A percentile compares a stretch with the other conserved stretches of the same genome.
Evolutionary conservation across 2,888 invertebrate species (phyloP).

Genomic region (Eupithecia subfuscata): DNA sequence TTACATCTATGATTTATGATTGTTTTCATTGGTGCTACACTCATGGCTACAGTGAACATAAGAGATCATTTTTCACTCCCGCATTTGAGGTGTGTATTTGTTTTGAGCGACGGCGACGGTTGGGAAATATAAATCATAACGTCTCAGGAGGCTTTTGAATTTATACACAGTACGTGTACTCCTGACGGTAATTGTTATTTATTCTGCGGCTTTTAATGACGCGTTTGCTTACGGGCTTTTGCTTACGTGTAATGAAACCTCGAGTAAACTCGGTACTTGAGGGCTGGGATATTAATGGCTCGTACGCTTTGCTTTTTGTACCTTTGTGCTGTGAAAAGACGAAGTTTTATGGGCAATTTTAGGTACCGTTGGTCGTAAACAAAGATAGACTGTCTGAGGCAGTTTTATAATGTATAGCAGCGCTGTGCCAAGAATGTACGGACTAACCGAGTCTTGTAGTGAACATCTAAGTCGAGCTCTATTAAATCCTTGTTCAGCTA

Average conservation of each 20-base stretch:
- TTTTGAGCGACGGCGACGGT: conserved; percentile 59
- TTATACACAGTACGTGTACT: conserved; percentile 24
- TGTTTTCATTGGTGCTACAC: conserved; percentile 12
- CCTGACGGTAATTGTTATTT: conserved; percentile 29
- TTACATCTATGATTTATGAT: conserved; percentile 13
- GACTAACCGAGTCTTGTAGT: background rate
- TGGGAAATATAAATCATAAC: conserved; percentile 64
- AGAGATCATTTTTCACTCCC: conserved; percentile 67
- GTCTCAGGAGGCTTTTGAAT: conserved; percentile 44
- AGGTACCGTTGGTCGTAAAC: conserved; percentile 16
- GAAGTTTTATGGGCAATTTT: conserved; percentile 35
- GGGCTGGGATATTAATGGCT: conserved; percentile 43
- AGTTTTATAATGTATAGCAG: conserved; percentile 8
- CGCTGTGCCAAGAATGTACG: conserved; percentile 14
- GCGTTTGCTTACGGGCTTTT: conserved; percentile 43
- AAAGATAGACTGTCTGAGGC: conserved; percentile 11
- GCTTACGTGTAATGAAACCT: conserved; percentile 44
- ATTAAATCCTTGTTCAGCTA: background rate
- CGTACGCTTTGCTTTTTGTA: conserved; percentile 41
- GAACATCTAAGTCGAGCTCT: conserved; percentile 1
- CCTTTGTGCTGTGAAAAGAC: conserved; percentile 31
- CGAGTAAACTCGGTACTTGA: conserved; percentile 42
- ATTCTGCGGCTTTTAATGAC: conserved; percentile 46
- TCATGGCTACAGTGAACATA: conserved; percentile 40
- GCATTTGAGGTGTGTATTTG: conserved; percentile 58